Percentiles rank a stretch among this genome's conserved stretches.
phyloP scores from a whole-genome alignment of 1,140 invertebrate genomes.

The Oryctes rhinoceros region DNA sequence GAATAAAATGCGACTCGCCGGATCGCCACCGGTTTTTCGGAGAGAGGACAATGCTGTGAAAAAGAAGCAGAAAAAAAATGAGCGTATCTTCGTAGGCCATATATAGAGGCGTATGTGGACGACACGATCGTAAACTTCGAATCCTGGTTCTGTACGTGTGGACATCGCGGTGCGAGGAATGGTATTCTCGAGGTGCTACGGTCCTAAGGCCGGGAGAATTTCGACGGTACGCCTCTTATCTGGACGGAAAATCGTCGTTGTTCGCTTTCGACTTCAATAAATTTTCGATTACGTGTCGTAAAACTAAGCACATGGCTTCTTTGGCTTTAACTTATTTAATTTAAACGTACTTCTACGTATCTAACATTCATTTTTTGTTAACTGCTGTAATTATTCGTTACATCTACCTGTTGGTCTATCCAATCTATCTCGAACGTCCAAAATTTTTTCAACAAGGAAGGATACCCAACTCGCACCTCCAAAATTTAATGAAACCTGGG shows the following conservation, averaged over 20 bases:
- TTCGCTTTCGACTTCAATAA: slow-evolving; percentile 4
- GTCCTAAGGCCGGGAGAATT: background rate
- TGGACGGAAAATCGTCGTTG: background rate
- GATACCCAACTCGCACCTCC: too few relatives aligned
- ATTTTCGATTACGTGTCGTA: background rate
- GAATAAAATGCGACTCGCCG: slow-evolving; percentile 34
- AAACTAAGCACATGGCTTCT: background rate
- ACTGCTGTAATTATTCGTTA: too few relatives aligned
- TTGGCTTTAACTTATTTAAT: background rate
- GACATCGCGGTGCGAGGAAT: background rate
- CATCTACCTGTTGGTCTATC: too few relatives aligned
- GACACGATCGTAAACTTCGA: background rate
- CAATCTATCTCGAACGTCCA: too few relatives aligned
- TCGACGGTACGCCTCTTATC: background rate
- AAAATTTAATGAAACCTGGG: too few relatives aligned
- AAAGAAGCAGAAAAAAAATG: slow-evolving; percentile 30
- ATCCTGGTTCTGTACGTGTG: background rate
- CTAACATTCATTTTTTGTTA: too few relatives aligned
- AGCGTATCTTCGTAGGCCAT: background rate
- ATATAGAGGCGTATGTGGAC: background rate
- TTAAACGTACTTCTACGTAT: too few relatives aligned
- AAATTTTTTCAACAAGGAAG: too few relatives aligned
- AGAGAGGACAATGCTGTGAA: slow-evolving; percentile 40
- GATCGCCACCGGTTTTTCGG: slow-evolving; percentile 43
- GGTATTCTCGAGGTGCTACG: background rate